These are phyloP conservation scores for Sciurus vulgaris DNA, from an alignment of 2,797 vertebrate genomes.

Conservation along the genomic window DNA sequence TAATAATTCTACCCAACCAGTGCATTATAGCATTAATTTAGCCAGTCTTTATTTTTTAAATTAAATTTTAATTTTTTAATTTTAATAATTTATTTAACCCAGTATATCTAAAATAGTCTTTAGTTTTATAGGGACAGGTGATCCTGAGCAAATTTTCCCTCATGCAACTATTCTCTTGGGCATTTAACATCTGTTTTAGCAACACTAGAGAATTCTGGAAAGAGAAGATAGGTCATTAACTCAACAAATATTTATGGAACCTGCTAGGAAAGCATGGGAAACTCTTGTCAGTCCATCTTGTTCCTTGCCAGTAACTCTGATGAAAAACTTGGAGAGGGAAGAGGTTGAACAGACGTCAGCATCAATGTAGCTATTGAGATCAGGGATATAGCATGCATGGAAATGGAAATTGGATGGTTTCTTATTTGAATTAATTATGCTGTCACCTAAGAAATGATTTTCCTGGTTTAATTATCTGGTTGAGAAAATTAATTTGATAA, in stretches of 20 bases:
- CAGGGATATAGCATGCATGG: not conserved
- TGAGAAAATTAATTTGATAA: conserved; percentile 68
- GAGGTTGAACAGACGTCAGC: not conserved
- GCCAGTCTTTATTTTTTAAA: not conserved
- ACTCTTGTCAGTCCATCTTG: not conserved
- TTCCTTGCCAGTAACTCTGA: conserved; percentile 51
- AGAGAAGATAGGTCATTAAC: conserved; percentile 46
- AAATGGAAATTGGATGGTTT: conserved; percentile 37
- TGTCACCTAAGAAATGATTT: conserved; percentile 53
- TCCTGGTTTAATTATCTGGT: conserved; percentile 55
- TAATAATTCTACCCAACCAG: conserved; percentile 18
- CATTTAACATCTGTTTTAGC: conserved; percentile 41
- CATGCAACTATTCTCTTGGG: not conserved
- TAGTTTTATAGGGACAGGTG: not conserved
- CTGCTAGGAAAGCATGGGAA: conserved; percentile 19
- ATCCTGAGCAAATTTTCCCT: not conserved
- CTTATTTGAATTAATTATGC: conserved; percentile 61
- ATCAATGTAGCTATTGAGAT: not conserved
- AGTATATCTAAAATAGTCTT: no score
- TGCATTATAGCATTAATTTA: conserved; percentile 47
- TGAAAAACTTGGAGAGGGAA: not conserved
- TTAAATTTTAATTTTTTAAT: no score
- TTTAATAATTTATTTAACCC: no score
- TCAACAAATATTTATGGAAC: conserved; percentile 57
- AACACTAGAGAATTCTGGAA: conserved; percentile 13